Evolutionary conservation across 2,888 invertebrate genomes (phyloP), one percentile per base, ranked within the genome.

Genomic region (Ophioninae sp.): DNA sequence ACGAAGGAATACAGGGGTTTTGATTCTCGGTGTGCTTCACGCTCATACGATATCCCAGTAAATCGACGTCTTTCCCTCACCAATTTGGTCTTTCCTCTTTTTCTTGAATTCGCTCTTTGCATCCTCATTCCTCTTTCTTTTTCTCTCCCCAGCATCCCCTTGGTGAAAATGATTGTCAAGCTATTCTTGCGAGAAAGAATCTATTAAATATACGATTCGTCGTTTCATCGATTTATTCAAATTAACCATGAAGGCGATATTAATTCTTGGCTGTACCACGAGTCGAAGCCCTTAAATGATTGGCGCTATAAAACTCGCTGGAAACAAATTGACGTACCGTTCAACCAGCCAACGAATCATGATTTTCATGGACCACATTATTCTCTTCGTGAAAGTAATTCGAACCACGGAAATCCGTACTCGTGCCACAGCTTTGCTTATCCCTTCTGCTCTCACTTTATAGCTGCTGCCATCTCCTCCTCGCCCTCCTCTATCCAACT

Each of bases 371-470:
- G 17, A 9, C 41, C 58, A 51, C 63, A 79, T 80, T 79, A 79
- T 75, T 85, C 83, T 86, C 83, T 87, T 84, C 75, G 83, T 85
- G 86, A 88, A 89, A 90, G 87, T 89, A 86, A 88, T 89, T 88
- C 86, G 83, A 88, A 86, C 83, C 83, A 83, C 86, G 87, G 87
- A 84, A 85, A 82, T 84, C 69, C 75, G 67, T 51, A 59, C 63
- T 41, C 64, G 23, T 72, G 30, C 30, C 30, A 67, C 51, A 51
- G 75, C 68, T 82, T 58, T 58, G 65, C 63, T 64, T n/a, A 79
- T 67, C 79, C 72, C 30, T 56, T 74, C 58, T 37, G 72, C 67
- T 81, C 63, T 30, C 68, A 22, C 41, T 68, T 65, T 30, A 61
- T 63, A 63, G 41, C 68, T 44, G 51, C 56, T 30, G 17, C n/a